Evolutionary conservation across 1,140 invertebrate species (phyloP).

Genomic region (Gonioctena quinquepunctata): DNA sequence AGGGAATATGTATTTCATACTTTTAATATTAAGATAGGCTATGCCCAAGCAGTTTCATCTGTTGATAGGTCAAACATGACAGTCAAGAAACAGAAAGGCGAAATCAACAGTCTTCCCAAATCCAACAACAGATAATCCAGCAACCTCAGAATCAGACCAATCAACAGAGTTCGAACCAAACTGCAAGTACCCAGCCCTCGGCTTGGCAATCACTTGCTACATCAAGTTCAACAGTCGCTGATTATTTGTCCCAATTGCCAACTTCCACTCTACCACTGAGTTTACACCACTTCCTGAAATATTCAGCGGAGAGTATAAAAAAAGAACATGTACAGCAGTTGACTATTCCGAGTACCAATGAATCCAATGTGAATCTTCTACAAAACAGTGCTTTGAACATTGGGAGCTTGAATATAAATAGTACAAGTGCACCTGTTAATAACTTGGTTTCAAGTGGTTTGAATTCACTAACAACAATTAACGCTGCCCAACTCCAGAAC

Average conservation of each 20-base stretch:
- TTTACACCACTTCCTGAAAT: constrained; percentile 82
- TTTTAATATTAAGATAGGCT: too few relatives aligned
- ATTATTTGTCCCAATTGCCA: constrained; percentile 77
- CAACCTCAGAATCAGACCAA: constrained; percentile 36
- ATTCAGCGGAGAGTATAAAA: constrained; percentile 77
- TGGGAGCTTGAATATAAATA: background rate
- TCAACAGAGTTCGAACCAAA: constrained; percentile 28
- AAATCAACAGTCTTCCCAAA: constrained; percentile 15
- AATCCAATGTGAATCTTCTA: constrained; percentile 33
- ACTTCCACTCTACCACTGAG: constrained; percentile 76
- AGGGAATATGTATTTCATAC: too few relatives aligned
- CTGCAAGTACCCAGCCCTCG: constrained; percentile 34
- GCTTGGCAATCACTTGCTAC: constrained; percentile 76
- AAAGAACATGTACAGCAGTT: constrained; percentile 60
- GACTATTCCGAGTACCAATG: constrained; percentile 52
- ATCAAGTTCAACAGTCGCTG: constrained; percentile 76
- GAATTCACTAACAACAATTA: constrained; percentile 7
- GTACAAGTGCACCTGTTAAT: background rate
- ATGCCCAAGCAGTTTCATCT: background rate
- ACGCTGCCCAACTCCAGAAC: constrained; percentile 38
- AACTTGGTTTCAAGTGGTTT: background rate
- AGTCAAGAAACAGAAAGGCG: background rate
- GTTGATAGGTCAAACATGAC: background rate
- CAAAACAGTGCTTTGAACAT: constrained; percentile 28
- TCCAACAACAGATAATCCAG: constrained; percentile 22